Evolutionary conservation across 92 coral and sea anemone species (phyloP), one percentile per base, ranked within the genome.

Genomic region (Palythoa caribaeorum): DNA sequence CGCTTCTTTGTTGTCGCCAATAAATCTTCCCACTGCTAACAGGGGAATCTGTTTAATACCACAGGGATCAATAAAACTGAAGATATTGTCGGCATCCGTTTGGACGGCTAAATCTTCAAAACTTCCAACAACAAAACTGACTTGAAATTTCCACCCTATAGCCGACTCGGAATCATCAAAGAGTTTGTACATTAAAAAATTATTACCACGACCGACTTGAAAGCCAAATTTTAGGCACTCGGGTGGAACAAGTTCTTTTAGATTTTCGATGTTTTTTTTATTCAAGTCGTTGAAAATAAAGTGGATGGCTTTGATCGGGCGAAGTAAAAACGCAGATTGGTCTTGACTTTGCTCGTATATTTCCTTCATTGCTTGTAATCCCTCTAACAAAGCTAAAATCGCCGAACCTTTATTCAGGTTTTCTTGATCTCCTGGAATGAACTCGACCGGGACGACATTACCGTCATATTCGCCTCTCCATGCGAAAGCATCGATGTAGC

Each of bases 41-140:
- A 79, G 0, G 0, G 84, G 84, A 38, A 79, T 79, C 51, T 79
- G 84, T n/a, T 15, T 16, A n/a, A 79, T 79, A 16, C 72, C 84
- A 15, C 84, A 79, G 1, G 84, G 84, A 13, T 79, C 84, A 11
- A 79, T 79, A 6, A 79, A 57, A 55, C 84, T 79, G 11, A 79
- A 79, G 1, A 65, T 55, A 11, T 38, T 57, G 9, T 79, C 16
- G 16, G 84, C 65, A 60, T 79, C 71, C 16, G 72, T 38, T 0
- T 72, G 84, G 6, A 79, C 48, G 16, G 17, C 36, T 53, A 79
- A 38, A 39, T 79, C 38, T 60, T 79, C 51, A 59, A 79, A 79
- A 2, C 8, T 7, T 2, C 84, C 84, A 38, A 57, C 72, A 16
- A 60, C 36, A 44, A 79, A 40, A 79, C 52, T 79, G 1, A 79